phyloP scores from a whole-genome alignment of 2,888 invertebrate species.

The Spilosoma lubricipeda region DNA sequence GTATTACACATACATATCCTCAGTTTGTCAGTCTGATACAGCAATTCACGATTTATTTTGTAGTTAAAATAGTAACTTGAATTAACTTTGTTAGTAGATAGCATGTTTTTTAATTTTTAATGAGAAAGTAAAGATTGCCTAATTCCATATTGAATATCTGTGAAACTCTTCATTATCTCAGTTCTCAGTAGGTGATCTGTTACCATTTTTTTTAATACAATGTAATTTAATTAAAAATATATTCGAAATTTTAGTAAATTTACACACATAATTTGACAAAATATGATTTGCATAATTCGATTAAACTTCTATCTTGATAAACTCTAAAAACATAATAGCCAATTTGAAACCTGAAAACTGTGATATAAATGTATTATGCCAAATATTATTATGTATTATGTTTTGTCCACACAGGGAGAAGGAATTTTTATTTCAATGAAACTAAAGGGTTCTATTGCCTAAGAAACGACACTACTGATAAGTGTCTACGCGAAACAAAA shows the following conservation, averaged over 20 bases:
- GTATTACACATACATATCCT: background rate
- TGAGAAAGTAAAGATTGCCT: background rate
- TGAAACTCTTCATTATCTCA: background rate
- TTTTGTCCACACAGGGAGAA: constrained; percentile 84
- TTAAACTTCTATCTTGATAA: background rate
- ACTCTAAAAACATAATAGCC: background rate
- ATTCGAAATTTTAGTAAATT: no score
- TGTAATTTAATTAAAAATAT: no score
- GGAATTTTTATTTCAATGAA: constrained; percentile 98
- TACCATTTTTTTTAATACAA: no score
- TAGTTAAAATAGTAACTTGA: background rate
- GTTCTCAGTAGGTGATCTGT: no score
- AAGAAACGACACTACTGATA: constrained; percentile 93
- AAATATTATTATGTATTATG: constrained; percentile 10
- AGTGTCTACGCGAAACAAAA: constrained; percentile 94
- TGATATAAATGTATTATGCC: background rate
- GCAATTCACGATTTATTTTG: background rate
- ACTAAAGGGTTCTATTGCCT: constrained; percentile 98
- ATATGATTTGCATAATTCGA: no score
- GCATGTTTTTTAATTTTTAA: no score
- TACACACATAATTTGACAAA: no score
- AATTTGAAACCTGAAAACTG: no score
- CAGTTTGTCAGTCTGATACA: background rate
- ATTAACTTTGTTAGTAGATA: background rate
- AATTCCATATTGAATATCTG: background rate